Percentiles rank a stretch among this genome's conserved stretches.
phyloP scores from a whole-genome alignment of 2,113 vertebrate species.

The Archilochus colubris region DNA sequence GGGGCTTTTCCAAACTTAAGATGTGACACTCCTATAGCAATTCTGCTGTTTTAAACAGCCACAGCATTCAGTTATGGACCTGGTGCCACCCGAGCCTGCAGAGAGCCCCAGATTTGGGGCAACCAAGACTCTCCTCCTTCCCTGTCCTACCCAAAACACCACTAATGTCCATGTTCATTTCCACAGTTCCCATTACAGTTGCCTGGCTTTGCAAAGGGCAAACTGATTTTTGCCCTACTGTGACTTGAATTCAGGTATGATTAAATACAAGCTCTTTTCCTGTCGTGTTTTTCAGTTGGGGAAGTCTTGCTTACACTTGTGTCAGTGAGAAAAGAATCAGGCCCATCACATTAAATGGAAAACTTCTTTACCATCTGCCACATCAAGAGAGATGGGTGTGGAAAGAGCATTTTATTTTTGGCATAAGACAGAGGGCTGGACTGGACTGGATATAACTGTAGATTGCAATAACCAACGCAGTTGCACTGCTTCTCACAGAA shows the following conservation, averaged over 20 bases:
- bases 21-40: constrained; percentile 11
- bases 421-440: constrained; percentile 5
- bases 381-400: neutral
- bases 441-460: constrained; percentile 3
- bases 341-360: constrained; percentile 32
- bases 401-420: constrained; percentile 37
- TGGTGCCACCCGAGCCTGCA: neutral
- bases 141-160: neutral
- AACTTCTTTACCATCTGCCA: neutral
- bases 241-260: neutral
- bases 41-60: constrained; percentile 40
- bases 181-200: constrained; percentile 37
- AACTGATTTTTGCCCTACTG: neutral
- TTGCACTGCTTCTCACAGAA: neutral
- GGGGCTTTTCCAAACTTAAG: constrained; percentile 62
- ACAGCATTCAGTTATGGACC: neutral
- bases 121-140: neutral
- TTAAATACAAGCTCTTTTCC: neutral
- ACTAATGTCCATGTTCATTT: neutral
- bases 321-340: constrained; percentile 30
- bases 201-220: neutral
- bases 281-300: neutral
- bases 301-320: constrained; percentile 6
- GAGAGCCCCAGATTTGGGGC: neutral
- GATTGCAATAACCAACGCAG: neutral